Conservation (phyloP, 2,113 vertebrate genomes). For the Pimephales promelas region DNA sequence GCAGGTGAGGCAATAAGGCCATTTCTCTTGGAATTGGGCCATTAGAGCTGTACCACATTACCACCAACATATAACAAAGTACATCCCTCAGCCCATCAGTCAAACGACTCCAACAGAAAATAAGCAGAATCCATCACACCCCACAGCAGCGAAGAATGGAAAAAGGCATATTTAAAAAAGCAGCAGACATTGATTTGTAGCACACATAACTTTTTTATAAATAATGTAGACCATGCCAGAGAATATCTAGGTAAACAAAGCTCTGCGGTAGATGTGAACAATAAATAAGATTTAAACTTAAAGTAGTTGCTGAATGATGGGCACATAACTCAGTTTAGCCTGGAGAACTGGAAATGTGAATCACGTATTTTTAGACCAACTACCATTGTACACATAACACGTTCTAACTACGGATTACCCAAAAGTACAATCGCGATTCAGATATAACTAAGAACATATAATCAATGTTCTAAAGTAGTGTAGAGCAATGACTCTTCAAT, state of each 20-base stretch:
- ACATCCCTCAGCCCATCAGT: constrained; percentile 63
- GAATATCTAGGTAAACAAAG: constrained; percentile 23
- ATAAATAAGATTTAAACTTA: constrained; percentile 21
- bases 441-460: no score
- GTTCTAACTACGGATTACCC: no score
- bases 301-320: no score
- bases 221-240: constrained; percentile 55
- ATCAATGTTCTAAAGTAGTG: no score
- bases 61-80: constrained; percentile 43
- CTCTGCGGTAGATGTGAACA: not conserved
- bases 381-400: no score
- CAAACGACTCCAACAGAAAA: constrained; percentile 58
- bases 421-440: no score
- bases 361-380: no score
- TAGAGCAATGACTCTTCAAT: constrained; percentile 6
- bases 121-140: constrained; percentile 72
- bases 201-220: constrained; percentile 55
- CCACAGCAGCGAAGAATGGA: constrained; percentile 55
- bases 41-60: constrained; percentile 35
- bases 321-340: no score
- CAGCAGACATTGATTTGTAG: constrained; percentile 56
- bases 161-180: constrained; percentile 62
- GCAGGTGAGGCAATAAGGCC: constrained; percentile 8
- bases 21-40: constrained; percentile 28
- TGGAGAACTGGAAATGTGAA: no score